phyloP scores from a whole-genome alignment of 2,888 invertebrate genomes.

The Eudemis profundana region DNA sequence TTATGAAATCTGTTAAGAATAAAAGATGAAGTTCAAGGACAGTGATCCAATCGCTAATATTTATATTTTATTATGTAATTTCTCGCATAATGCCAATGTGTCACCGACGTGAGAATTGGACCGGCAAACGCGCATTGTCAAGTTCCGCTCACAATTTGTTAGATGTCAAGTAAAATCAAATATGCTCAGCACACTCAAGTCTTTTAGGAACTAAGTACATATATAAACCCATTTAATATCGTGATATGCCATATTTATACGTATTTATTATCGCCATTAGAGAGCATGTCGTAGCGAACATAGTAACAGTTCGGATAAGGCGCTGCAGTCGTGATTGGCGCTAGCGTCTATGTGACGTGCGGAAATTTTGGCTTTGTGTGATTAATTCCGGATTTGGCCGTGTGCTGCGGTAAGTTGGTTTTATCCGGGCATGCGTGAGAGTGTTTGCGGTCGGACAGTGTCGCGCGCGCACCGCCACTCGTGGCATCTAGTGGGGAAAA shows the following conservation, averaged over 20 bases:
- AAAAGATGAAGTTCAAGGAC: background rate
- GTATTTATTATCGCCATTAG: slow-evolving; percentile 21
- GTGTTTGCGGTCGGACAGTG: slow-evolving; percentile 22
- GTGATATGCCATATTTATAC: slow-evolving; percentile 30
- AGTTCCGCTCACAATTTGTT: background rate
- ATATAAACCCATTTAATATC: slow-evolving; percentile 8
- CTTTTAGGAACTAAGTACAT: slow-evolving; percentile 12
- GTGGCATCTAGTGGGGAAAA: slow-evolving; percentile 37
- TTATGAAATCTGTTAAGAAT: no score
- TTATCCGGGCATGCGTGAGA: slow-evolving; percentile 19
- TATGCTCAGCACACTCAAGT: background rate
- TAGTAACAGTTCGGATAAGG: slow-evolving; percentile 13
- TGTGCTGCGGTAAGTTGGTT: slow-evolving; percentile 29
- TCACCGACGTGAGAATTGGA: slow-evolving; percentile 1
- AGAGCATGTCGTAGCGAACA: slow-evolving; percentile 20
- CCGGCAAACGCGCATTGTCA: slow-evolving; percentile 3
- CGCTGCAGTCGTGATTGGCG: slow-evolving; percentile 13
- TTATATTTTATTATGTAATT: slow-evolving; percentile 6
- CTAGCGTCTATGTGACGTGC: slow-evolving; percentile 14
- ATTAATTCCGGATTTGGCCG: slow-evolving; percentile 28
- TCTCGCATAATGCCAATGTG: background rate
- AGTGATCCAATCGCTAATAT: background rate
- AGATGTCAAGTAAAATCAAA: slow-evolving; percentile 4
- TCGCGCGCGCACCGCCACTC: slow-evolving; percentile 33
- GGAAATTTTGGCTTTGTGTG: slow-evolving; percentile 10